Evolutionary conservation across 2,888 invertebrate genomes (phyloP), one percentile per base, ranked within the genome.

Genomic region (Sycophila texana): DNA sequence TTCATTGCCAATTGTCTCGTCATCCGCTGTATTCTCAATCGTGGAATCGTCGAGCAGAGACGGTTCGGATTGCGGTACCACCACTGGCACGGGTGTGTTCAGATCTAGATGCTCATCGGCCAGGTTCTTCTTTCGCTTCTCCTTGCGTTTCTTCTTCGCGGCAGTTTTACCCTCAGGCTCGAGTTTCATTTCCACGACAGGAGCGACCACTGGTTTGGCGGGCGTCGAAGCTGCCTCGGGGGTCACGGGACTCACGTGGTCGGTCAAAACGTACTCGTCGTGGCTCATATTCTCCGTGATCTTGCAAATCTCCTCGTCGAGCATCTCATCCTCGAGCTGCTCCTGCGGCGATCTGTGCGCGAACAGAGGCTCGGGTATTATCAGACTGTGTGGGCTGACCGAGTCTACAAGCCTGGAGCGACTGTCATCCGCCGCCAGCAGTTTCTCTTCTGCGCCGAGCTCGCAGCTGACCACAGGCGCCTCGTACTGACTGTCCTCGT

Each of bases 221-320:
- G 87, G 86, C 1, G 86, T 86, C 2, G 88, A 86, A 0, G 85
- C 49, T 0, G 83, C 83, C 57, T 86, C 86, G 0, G 86, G 86
- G 1, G 81, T 78, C 4, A 85, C 73, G 0, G 89, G 88, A 77
- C 88, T 89, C 7, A 89, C 83, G 61, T 89, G 89, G 81, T 90
- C 90, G 0, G 89, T 90, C 0, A 90, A 82, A 0, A 90, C 90
- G 63, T 90, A 90, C 58, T 90, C 90, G 14, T 90, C 90, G 65
- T 90, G 90, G 0, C 89, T 89, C 90, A 90, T 90, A 30, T 90
- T 90, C 51, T 90, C 90, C 0, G 90, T 90, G 49, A 90, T 90
- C 73, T 90, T 90, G 65, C 90, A 90, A 22, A 90, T 90, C 67
- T 90, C 90, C 60, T 90, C 89, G 68, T 90, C 90, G 10, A 90